Evolutionary conservation across 2,888 invertebrate genomes (phyloP).

Genomic region (Acanthosepion esculentum): DNA sequence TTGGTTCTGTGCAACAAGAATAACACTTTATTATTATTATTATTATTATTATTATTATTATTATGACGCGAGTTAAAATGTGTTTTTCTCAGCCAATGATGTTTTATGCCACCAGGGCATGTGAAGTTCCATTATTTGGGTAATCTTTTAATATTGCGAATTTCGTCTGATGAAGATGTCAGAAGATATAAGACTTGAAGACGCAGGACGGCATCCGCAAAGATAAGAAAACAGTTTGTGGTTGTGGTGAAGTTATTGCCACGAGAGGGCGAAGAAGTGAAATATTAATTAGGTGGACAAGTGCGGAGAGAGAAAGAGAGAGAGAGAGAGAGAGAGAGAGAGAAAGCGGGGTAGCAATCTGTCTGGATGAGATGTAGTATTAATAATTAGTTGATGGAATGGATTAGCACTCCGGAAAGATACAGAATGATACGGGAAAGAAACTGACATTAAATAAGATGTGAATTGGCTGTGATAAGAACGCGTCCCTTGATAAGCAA

Average conservation of each 20-base stretch:
- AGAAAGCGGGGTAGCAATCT: not conserved
- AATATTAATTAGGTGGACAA: not conserved
- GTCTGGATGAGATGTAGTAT: not conserved
- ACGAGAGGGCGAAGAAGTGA: not conserved
- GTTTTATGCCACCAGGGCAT: no score
- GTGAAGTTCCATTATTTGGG: not conserved
- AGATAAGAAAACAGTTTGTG: not conserved
- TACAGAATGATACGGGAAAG: no score
- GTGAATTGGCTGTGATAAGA: not conserved
- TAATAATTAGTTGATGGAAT: not conserved
- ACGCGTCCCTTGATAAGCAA: not conserved
- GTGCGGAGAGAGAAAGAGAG: not conserved
- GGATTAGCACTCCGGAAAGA: not conserved
- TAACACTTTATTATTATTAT: no score
- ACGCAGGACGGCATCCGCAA: not conserved
- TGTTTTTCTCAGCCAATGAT: no score
- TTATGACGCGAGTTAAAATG: no score
- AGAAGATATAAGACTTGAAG: not conserved
- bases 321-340: not conserved
- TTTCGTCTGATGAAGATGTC: not conserved
- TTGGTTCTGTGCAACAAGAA: no score
- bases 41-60: no score
- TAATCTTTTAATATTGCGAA: not conserved
- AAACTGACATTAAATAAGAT: not conserved
- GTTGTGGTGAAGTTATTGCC: not conserved